Base-by-base conservation (phyloP, 2,797 vertebrate genomes). In the Girardinus metallicus region DNA sequence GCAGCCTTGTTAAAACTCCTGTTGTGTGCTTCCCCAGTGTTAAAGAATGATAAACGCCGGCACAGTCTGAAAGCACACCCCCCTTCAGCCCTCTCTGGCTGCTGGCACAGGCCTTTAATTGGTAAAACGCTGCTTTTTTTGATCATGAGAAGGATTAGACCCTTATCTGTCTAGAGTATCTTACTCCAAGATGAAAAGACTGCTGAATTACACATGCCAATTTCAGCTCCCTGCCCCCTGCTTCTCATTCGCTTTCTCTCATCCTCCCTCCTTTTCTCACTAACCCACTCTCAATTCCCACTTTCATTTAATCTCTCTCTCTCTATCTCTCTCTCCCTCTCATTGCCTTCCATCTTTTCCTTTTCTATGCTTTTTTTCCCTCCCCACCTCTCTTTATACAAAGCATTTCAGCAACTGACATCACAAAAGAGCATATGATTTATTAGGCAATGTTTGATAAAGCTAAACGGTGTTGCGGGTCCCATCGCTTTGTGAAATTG, bases 101-200 rank as follows among this genome's bases (percentile, higher is more conserved):
- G 95, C 96, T 97, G 97, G 97, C 96, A 90, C 95, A 92, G 96
- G 95, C 95, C 96, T 97, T 98, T 99, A 99, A 99, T 99, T 99
- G 97, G 97, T 97, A 97, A 98, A 98, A 99, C 98, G 97, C 96
- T 97, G 97, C 98, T 98, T 97, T 97, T 97, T 96, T 98, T 97
- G 97, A 99, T 99, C 97, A 97, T 95, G 96, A 96, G 95, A 95
- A 94, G 97, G 97, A 98, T 99, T 98, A 99, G 96, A 97, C 94
- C 92, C 94, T 97, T 99, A 99, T 99, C 98, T 97, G 96, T 96
- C 93, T 95, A 93, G 96, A 98, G 96, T 97, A 99, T 99, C 98
- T 97, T 96, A 97, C 96, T 97, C 96, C 87, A 93, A 98, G 97
- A 99, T 99, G 98, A 98, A 99, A 99, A 98, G 97, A 96, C 96